Evolutionary conservation across 1,140 invertebrate genomes (phyloP), one percentile per base, ranked within the genome.

Genomic region (Trachelipus rathkii): DNA sequence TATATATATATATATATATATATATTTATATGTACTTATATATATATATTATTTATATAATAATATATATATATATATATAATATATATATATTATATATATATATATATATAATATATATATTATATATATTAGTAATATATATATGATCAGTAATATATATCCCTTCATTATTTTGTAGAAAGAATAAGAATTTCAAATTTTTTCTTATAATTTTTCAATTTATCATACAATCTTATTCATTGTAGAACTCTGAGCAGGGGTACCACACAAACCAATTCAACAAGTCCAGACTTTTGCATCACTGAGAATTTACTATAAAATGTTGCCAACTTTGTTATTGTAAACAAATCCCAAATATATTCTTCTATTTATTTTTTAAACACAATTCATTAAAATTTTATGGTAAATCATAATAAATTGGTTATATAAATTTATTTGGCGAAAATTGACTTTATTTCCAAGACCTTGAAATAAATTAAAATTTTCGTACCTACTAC

Each of bases 291-390:
- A 60, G 19, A 60, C 11, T 19, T 60, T 60, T 60, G 50, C 50
- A 60, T 60, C 50, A 60, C 50, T 60, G 50, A 60, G 19, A 60
- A 60, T 60, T 60, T 60, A 60, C 50, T 60, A 60, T 60, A 60
- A 60, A 15, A 60, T 15, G 50, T 60, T 60, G 50, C 50, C 50
- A 60, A 60, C 50, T 60, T 60, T 19, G 11, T 19, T 60, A 60
- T 60, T 60, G 50, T 60, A 60, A 60, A 60, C 19, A 60, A 60
- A 60, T 60, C 8, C 19, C 50, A 15, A 19, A 4, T 60, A 19
- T 60, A 15, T 15, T 60, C 19, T 60, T 60, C 50, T 60, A 8
- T 60, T 15, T 60, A 15, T 1, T 15, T 60, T 15, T 15, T 60
- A 60, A 60, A 15, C 8, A 60, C 19, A 60, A 60, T 60, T 4